Percentiles rank a stretch among this genome's conserved stretches.
phyloP scores from a whole-genome alignment of 2,113 vertebrate species.

The Motacilla alba region DNA sequence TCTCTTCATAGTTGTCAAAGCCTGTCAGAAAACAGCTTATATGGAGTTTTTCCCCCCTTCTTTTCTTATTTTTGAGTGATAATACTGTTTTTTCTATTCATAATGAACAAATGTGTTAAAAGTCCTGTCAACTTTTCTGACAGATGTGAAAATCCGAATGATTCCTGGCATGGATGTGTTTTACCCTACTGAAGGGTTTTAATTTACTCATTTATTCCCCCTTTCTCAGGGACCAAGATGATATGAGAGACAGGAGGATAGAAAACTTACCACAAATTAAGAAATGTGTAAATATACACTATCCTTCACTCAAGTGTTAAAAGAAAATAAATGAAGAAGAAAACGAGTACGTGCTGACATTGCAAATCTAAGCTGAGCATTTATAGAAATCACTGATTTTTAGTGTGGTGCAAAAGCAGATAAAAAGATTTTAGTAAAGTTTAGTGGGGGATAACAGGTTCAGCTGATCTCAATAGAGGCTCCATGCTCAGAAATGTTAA shows the following conservation, averaged over 20 bases:
- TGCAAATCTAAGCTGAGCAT: not conserved
- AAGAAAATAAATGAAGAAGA: not conserved
- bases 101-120: conserved; percentile 32
- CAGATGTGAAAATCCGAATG: not conserved
- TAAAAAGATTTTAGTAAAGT: not conserved
- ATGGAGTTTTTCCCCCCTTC: accelerated
- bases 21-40: not conserved
- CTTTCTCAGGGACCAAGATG: not conserved
- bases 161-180: not conserved
- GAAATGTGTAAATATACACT: not conserved
- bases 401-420: not conserved
- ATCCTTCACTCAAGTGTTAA: not conserved
- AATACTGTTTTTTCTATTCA: not conserved
- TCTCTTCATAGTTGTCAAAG: not conserved
- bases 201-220: not conserved
- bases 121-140: not conserved
- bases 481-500: not conserved
- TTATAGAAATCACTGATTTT: conserved; percentile 1
- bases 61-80: not conserved
- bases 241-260: not conserved
- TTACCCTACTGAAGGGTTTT: not conserved
- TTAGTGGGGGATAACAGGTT: not conserved
- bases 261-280: not conserved
- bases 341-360: not conserved
- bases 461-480: not conserved